Conservation (phyloP, 2,888 invertebrate species). For the Nomada goodeniana region DNA sequence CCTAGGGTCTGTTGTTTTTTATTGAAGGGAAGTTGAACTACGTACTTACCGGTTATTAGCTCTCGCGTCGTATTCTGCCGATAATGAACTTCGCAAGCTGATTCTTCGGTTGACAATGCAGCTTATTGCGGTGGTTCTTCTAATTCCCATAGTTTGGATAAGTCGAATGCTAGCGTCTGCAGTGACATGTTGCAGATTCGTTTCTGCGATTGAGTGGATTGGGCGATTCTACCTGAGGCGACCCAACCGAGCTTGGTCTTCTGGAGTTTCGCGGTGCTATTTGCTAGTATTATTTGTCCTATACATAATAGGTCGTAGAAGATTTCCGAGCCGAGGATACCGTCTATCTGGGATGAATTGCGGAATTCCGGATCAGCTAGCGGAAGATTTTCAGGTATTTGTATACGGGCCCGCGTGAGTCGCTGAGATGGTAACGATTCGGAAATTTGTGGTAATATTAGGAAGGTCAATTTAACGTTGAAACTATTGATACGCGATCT, state of each 20-base stretch:
- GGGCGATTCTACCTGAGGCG: neutral
- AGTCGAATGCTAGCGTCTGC: neutral
- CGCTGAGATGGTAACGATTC: no score
- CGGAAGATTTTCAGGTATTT: neutral
- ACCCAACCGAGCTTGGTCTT: neutral
- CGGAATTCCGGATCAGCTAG: neutral
- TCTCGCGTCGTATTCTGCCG: slow-evolving; percentile 3
- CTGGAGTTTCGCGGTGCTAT: neutral
- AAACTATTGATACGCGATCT: neutral
- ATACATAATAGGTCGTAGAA: neutral
- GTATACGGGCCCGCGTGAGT: no score
- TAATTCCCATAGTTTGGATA: slow-evolving; percentile 33
- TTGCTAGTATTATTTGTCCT: neutral
- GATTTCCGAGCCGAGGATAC: neutral
- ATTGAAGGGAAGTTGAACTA: neutral
- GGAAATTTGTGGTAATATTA: no score
- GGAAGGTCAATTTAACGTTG: neutral
- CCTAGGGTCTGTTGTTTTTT: no score
- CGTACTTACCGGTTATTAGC: slow-evolving; percentile 10
- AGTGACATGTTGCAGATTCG: neutral
- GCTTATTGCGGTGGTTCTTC: slow-evolving; percentile 1
- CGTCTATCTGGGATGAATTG: neutral
- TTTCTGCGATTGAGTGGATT: no score
- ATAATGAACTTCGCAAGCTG: slow-evolving; percentile 27
- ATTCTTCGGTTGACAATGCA: neutral